Percentiles rank a stretch among this genome's conserved stretches.
phyloP scores from a whole-genome alignment of 1,140 invertebrate species.

The Habropoda laboriosa region DNA sequence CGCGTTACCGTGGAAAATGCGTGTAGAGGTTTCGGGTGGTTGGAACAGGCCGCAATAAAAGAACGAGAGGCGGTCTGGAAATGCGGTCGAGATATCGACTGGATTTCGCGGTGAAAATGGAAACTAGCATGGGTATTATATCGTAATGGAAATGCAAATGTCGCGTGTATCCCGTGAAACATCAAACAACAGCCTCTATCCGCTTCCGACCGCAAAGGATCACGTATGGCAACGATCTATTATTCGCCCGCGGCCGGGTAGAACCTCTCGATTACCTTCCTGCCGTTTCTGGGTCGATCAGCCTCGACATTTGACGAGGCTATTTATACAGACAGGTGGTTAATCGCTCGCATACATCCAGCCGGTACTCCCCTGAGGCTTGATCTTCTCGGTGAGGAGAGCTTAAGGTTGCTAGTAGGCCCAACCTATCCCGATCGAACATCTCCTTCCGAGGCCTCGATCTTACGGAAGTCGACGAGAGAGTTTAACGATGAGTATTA shows the following conservation, averaged over 20 bases:
- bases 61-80: not conserved
- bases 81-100: not conserved
- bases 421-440: too few relatives aligned
- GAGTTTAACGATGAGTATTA: too few relatives aligned
- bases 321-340: constrained; percentile 24
- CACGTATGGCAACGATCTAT: constrained; percentile 7
- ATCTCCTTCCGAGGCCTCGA: too few relatives aligned
- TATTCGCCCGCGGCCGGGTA: constrained; percentile 15
- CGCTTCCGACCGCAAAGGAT: constrained; percentile 14
- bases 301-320: constrained; percentile 44
- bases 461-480: too few relatives aligned
- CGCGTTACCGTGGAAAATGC: too few relatives aligned
- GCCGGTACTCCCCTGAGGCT: not conserved
- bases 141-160: constrained; percentile 44
- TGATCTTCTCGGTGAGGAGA: not conserved
- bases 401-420: not conserved
- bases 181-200: constrained; percentile 30
- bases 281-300: constrained; percentile 40
- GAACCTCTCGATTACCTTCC: constrained; percentile 40
- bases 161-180: constrained; percentile 21
- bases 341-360: constrained; percentile 18
- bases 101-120: constrained; percentile 12
- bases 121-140: not conserved
- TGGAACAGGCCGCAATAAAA: too few relatives aligned
- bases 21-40: too few relatives aligned